Conservation (phyloP, 2,888 invertebrate species). For the Drosophila birchii region DNA sequence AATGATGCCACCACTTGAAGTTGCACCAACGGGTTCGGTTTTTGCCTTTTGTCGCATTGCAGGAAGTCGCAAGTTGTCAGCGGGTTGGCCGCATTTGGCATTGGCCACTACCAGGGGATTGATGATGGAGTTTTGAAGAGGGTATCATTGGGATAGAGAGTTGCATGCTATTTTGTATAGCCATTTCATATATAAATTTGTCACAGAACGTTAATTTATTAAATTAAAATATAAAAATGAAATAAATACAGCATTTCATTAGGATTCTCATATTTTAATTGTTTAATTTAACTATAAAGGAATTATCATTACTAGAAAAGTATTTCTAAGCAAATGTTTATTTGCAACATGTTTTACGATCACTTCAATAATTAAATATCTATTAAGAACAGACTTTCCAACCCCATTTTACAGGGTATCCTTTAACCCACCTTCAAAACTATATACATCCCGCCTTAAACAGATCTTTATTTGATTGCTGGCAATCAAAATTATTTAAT, state of each 20-base stretch:
- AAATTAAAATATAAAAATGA: no score
- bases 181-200: no score
- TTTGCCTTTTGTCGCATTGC: slow-evolving; percentile 37
- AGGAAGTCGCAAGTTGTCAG: slow-evolving; percentile 53
- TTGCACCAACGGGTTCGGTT: slow-evolving; percentile 41
- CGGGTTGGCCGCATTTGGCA: slow-evolving; percentile 49
- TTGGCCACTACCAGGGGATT: slow-evolving; percentile 36
- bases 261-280: no score
- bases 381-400: background rate
- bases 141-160: slow-evolving; percentile 3
- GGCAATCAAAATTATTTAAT: slow-evolving; percentile 67
- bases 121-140: slow-evolving; percentile 11
- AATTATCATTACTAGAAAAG: no score
- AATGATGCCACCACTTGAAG: slow-evolving; percentile 48
- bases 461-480: slow-evolving; percentile 37
- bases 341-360: no score
- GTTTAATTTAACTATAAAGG: no score
- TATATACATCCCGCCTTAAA: slow-evolving; percentile 8
- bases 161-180: no score
- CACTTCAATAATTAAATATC: no score
- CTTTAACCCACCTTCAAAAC: background rate
- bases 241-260: no score
- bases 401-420: background rate
- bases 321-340: no score
- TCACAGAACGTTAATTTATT: no score